These are phyloP conservation scores for Acridotheres tristis DNA, from an alignment of 2,797 vertebrate species.

Conservation along the genomic window DNA sequence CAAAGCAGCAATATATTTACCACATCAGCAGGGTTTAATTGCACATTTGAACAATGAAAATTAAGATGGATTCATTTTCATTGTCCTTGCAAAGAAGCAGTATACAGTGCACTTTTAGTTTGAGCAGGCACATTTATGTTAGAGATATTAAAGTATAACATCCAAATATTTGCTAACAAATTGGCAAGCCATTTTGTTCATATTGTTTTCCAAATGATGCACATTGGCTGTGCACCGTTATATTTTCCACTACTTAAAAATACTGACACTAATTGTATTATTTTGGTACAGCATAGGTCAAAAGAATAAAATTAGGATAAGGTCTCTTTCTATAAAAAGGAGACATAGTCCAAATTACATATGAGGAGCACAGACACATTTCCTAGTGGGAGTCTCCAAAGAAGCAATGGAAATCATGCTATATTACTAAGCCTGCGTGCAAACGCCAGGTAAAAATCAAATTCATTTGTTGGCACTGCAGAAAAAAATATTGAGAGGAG, in stretches of 20 bases:
- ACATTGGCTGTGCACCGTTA: neutral
- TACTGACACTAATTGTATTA: constrained; percentile 2
- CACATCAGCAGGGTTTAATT: constrained; percentile 65
- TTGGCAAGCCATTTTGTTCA: constrained; percentile 18
- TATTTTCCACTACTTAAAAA: constrained; percentile 35
- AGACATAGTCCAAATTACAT: neutral
- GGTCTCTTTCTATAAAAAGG: neutral
- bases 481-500: neutral
- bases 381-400: neutral
- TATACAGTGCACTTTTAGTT: constrained; percentile 15
- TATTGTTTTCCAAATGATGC: constrained; percentile 28
- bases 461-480: neutral
- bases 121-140: constrained; percentile 51
- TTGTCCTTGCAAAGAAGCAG: constrained; percentile 34
- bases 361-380: neutral
- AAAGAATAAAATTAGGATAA: constrained; percentile 20
- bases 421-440: neutral
- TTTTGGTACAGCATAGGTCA: neutral
- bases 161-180: constrained; percentile 58
- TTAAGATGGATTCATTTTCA: constrained; percentile 53
- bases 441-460: neutral
- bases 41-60: constrained; percentile 55
- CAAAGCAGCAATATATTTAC: constrained; percentile 41
- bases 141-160: constrained; percentile 58
- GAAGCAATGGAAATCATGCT: neutral